Base-by-base conservation (phyloP, 2,888 invertebrate species). In the Archips crataeganus region DNA sequence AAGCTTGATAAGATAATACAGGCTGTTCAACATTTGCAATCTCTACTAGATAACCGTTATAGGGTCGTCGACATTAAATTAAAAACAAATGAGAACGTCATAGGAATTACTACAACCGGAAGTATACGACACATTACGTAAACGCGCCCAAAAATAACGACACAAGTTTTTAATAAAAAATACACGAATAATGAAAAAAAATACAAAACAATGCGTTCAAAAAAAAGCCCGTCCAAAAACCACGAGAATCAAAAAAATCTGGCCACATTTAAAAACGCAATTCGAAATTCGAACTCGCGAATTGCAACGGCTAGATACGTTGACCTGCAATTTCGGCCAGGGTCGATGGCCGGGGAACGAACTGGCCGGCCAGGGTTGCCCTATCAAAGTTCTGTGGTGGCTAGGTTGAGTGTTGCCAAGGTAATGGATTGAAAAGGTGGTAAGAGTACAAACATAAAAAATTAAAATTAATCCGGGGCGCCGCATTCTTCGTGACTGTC, bases 241-340 rank as follows among this genome's bases (percentile, higher is more conserved):
- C 9, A 6, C 15, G 2, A 39, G 39, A 39, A 39, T 49, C 3
- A 51, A 51, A 5, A 15, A 23, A 15, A 6, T 5, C 54, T 54
- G 57, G 23, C 57, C 57, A 57, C 54, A 32, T 32, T 57, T 75
- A 60, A 45, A 47, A 72, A 77, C 75, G 77, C 77, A 77, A 59
- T 69, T 65, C 69, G 80, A 79, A 80, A 80, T 82, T 78, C 60
- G 64, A 66, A 62, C 15, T 54, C 15, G 61, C 74, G 75, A 77
- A 77, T 71, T 76, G 77, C 76, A 78, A 70, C 76, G 66, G 61
- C 76, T 68, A 73, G 68, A 69, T 73, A 68, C 82, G 78, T 79
- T 83, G 85, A 86, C 84, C 84, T 77, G 75, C 74, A 70, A 78
- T 79, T 85, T 82, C 75, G 84, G 82, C 79, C 85, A 82, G 83